Evolutionary conservation across 2,113 vertebrate genomes (phyloP).

Genomic region (Gracilinanus agilis): DNA sequence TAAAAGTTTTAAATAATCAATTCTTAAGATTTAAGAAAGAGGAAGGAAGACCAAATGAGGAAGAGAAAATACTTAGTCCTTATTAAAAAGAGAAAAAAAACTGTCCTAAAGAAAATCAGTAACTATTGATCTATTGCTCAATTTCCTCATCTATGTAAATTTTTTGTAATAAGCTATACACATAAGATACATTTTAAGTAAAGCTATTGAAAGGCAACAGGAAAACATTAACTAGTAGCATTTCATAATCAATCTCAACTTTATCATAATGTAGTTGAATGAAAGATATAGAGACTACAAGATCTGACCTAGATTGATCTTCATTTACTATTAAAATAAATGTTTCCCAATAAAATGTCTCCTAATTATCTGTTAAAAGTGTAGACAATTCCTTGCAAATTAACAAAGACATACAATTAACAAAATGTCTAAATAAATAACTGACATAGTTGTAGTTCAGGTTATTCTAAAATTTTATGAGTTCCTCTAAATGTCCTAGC

Average conservation of each 20-base stretch:
- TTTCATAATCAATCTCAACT: background rate
- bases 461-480: no score
- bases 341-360: background rate
- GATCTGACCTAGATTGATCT: no score
- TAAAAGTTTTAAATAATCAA: background rate
- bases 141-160: background rate
- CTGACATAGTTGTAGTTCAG: background rate
- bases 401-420: background rate
- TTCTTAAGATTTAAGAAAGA: background rate
- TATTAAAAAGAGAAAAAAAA: background rate
- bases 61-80: background rate
- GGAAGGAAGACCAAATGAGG: background rate
- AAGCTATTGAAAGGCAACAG: background rate
- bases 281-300: background rate
- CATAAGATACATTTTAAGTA: background rate
- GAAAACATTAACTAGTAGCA: background rate
- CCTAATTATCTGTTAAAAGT: background rate
- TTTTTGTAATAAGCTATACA: background rate
- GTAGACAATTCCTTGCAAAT: no score
- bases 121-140: background rate
- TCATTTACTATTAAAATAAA: no score
- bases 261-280: background rate
- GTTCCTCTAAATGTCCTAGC: no score
- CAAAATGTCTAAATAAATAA: background rate
- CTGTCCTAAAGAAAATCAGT: background rate